A percentile compares a stretch with the other conserved stretches of the same genome.
Evolutionary conservation across 1,140 invertebrate genomes (phyloP).

Genomic region (Holotrichia oblita): DNA sequence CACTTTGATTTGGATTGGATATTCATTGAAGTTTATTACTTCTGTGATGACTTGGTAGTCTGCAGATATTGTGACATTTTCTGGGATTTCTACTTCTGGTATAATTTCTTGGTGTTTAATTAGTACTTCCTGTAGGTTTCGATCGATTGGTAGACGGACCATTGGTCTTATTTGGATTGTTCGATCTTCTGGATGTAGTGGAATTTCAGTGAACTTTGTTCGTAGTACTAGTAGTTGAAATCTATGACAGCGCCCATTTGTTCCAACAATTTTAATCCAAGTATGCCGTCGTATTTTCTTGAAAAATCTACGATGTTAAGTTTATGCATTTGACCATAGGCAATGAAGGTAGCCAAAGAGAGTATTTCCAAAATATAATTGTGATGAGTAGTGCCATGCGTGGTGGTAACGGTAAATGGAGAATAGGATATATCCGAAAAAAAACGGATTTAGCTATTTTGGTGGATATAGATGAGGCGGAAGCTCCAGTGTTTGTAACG

Average conservation of each 20-base stretch:
- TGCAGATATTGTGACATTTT: too few relatives aligned
- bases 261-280: conserved; percentile 31
- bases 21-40: too few relatives aligned
- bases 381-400: conserved; percentile 25
- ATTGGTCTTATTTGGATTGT: neutral
- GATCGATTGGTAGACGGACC: too few relatives aligned
- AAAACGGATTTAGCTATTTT: conserved; percentile 15
- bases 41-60: too few relatives aligned
- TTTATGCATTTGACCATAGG: conserved; percentile 8
- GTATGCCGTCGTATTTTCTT: conserved; percentile 22
- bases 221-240: neutral
- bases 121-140: too few relatives aligned
- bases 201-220: too few relatives aligned
- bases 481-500: too few relatives aligned
- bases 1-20: too few relatives aligned
- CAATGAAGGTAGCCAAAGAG: neutral
- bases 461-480: conserved; percentile 16
- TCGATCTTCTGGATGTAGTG: conserved; percentile 10
- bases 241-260: conserved; percentile 24
- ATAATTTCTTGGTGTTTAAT: too few relatives aligned
- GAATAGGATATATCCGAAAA: conserved; percentile 11
- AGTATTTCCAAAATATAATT: conserved; percentile 37
- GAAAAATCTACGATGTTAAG: conserved; percentile 37
- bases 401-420: conserved; percentile 26
- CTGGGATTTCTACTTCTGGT: too few relatives aligned